Evolutionary conservation across 2,113 vertebrate species (phyloP).

Genomic region (Protobothrops mucrosquamatus): DNA sequence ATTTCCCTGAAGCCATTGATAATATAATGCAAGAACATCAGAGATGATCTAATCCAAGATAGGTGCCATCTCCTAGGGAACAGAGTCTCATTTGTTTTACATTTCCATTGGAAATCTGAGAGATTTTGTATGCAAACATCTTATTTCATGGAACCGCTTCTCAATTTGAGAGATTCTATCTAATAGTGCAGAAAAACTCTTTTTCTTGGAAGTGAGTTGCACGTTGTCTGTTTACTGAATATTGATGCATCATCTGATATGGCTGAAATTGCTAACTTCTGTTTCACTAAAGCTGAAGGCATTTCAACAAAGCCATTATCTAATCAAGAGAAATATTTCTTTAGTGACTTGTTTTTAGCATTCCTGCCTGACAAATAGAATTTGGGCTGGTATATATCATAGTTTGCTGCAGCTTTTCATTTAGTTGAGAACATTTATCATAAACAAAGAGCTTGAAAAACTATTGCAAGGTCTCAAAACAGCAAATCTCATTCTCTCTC

Average conservation of each 20-base stretch:
- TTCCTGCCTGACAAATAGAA: constrained; percentile 65
- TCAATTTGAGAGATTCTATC: constrained; percentile 85
- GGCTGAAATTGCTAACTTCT: constrained; percentile 74
- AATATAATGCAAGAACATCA: constrained; percentile 80
- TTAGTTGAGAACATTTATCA: constrained; percentile 64
- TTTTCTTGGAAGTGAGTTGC: constrained; percentile 79
- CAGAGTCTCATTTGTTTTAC: constrained; percentile 75
- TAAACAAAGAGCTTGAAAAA: constrained; percentile 39
- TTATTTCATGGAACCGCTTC: constrained; percentile 81
- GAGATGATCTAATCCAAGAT: constrained; percentile 77
- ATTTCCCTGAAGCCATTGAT: constrained; percentile 79
- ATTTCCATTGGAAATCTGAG: constrained; percentile 78
- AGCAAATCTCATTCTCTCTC: constrained; percentile 34
- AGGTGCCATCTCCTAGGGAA: constrained; percentile 76
- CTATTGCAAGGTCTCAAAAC: constrained; percentile 35
- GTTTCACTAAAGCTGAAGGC: constrained; percentile 71
- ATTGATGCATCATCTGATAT: constrained; percentile 78
- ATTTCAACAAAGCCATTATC: constrained; percentile 74
- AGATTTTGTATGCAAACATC: constrained; percentile 81
- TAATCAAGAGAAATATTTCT: constrained; percentile 72
- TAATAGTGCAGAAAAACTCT: constrained; percentile 69
- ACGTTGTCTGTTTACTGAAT: constrained; percentile 75
- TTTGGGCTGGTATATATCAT: constrained; percentile 63
- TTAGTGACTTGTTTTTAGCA: constrained; percentile 69
- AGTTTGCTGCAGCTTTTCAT: constrained; percentile 61